phyloP scores from a whole-genome alignment of 2,113 vertebrate species.

The Hucho hucho region DNA sequence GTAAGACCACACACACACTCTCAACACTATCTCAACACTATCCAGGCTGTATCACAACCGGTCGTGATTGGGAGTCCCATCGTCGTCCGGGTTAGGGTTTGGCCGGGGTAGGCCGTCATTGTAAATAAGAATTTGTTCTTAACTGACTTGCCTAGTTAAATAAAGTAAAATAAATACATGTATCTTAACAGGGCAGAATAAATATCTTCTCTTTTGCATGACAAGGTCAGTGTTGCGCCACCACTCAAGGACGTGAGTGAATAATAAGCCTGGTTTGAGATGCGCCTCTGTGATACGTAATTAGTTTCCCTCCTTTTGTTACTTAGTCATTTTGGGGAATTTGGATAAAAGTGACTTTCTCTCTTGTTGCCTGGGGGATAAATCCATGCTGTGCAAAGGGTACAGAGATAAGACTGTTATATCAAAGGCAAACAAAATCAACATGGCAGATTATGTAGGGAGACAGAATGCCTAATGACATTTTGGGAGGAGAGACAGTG shows the following conservation, averaged over 20 bases:
- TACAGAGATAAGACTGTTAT: slow-evolving; percentile 52
- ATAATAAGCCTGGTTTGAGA: background rate
- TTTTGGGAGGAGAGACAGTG: slow-evolving; percentile 37
- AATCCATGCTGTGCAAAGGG: slow-evolving; percentile 44
- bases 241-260: background rate
- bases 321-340: slow-evolving; percentile 10
- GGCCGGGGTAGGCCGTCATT: too few relatives aligned
- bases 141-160: too few relatives aligned
- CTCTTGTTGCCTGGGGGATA: slow-evolving; percentile 26
- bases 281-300: slow-evolving; percentile 4
- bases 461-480: slow-evolving; percentile 52
- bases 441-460: slow-evolving; percentile 49
- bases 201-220: too few relatives aligned
- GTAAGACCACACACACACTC: slow-evolving; percentile 69
- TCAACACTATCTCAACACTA: background rate
- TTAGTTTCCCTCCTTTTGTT: background rate
- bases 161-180: too few relatives aligned
- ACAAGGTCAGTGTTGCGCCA: background rate
- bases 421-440: slow-evolving; percentile 61
- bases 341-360: slow-evolving; percentile 41
- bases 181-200: background rate
- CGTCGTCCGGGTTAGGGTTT: too few relatives aligned
- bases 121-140: too few relatives aligned
- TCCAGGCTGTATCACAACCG: too few relatives aligned
- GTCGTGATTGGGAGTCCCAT: too few relatives aligned